A percentile compares a stretch with the other conserved stretches of the same genome.
These are phyloP conservation scores for Lasioglossum villosulum DNA, from an alignment of 2,888 invertebrate species.

Conservation along the genomic window DNA sequence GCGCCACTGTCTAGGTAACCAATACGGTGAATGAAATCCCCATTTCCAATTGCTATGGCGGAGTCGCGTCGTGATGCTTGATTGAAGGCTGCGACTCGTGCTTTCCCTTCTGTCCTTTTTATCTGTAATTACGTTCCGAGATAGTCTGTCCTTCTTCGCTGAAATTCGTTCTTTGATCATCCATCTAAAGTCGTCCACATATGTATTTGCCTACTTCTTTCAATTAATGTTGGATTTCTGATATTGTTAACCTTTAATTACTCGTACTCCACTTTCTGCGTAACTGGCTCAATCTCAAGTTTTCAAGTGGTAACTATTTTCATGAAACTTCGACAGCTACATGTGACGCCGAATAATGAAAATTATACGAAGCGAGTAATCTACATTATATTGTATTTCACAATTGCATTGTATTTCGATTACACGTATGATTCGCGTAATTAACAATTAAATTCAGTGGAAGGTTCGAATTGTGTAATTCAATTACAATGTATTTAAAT, in stretches of 20 bases:
- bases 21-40: conserved; percentile 4
- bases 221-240: neutral
- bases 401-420: no score
- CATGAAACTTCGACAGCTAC: no score
- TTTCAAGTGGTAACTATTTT: no score
- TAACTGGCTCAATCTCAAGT: no score
- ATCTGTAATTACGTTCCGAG: neutral
- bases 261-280: no score
- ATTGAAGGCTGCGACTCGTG: neutral
- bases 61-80: neutral
- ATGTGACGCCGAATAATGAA: no score
- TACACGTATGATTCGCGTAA: no score
- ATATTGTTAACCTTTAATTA: neutral
- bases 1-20: neutral
- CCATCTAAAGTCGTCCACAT: neutral
- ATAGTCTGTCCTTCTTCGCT: neutral
- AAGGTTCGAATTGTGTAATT: no score
- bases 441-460: no score
- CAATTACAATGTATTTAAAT: no score
- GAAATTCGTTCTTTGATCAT: neutral
- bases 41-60: neutral
- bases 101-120: conserved; percentile 9
- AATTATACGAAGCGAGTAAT: no score
- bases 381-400: no score
- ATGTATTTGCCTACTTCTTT: neutral